Percentiles rank a stretch among this genome's conserved stretches.
These are phyloP conservation scores for Sebastes schlegelii DNA, from an alignment of 2,113 vertebrate species.

Conservation along the genomic window DNA sequence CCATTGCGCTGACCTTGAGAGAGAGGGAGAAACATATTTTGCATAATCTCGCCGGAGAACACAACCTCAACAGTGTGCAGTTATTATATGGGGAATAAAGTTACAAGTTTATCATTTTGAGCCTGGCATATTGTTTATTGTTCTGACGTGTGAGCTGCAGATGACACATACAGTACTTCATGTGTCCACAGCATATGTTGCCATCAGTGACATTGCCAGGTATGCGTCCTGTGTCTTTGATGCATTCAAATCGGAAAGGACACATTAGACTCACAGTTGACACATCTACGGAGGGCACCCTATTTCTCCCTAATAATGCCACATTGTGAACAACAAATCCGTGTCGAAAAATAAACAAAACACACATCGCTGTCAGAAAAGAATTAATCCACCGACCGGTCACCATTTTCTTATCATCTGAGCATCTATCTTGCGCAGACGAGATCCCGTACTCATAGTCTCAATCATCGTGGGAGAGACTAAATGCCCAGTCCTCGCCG, in stretches of 20 bases:
- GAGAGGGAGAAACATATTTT: slow-evolving; percentile 46
- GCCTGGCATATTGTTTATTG: neutral
- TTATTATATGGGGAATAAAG: neutral
- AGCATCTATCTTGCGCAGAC: neutral
- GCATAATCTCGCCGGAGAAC: slow-evolving; percentile 50
- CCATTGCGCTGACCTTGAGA: slow-evolving; percentile 54
- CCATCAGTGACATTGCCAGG: neutral
- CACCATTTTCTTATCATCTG: neutral
- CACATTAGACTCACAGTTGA: too few species aligned
- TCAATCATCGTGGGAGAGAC: neutral
- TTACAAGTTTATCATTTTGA: slow-evolving; percentile 15
- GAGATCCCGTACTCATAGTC: neutral
- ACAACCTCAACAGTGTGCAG: slow-evolving; percentile 1
- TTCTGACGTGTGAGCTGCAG: neutral
- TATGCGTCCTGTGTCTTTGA: neutral
- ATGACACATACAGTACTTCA: neutral
- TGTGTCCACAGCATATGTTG: neutral
- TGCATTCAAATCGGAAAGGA: too few species aligned
- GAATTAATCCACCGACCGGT: neutral
- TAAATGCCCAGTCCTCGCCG: neutral
- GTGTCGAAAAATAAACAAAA: too few species aligned
- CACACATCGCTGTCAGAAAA: too few species aligned
- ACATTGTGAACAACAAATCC: too few species aligned
- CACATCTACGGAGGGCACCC: too few species aligned
- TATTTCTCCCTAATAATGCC: too few species aligned